phyloP scores from a whole-genome alignment of 2,113 vertebrate genomes.

The Galemys pyrenaicus region DNA sequence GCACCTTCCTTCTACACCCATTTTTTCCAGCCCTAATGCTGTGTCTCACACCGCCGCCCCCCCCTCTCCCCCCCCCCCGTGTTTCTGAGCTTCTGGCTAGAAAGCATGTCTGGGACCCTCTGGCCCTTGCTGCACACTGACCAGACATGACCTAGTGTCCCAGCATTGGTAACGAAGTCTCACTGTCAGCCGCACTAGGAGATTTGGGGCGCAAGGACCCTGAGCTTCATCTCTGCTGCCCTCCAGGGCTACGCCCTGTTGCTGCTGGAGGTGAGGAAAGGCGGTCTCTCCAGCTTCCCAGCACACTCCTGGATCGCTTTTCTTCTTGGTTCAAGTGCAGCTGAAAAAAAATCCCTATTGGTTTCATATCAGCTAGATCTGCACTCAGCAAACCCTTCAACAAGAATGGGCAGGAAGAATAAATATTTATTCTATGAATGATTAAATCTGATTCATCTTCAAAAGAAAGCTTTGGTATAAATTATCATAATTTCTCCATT shows the following conservation, averaged over 20 bases:
- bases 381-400: conserved; percentile 61
- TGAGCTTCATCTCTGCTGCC: neutral
- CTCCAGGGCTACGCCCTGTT: conserved; percentile 19
- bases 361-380: conserved; percentile 61
- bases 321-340: conserved; percentile 61
- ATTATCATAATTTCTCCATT: conserved; percentile 72
- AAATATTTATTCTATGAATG: conserved; percentile 77
- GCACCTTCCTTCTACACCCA: neutral
- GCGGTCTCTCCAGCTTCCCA: conserved; percentile 4
- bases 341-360: conserved; percentile 59
- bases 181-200: neutral
- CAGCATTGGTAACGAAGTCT: neutral
- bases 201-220: neutral
- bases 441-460: conserved; percentile 75
- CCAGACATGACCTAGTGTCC: conserved; percentile 1
- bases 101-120: neutral
- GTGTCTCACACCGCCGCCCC: too few species aligned
- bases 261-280: conserved; percentile 42
- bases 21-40: neutral
- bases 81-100: neutral
- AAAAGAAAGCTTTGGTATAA: conserved; percentile 75
- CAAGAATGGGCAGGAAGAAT: conserved; percentile 71
- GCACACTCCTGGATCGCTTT: conserved; percentile 55
- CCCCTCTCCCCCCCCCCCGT: too few species aligned
- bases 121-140: neutral